Evolutionary conservation across 2,888 invertebrate genomes (phyloP), one percentile per base, ranked within the genome.

Genomic region (Sepiola atlantica): DNA sequence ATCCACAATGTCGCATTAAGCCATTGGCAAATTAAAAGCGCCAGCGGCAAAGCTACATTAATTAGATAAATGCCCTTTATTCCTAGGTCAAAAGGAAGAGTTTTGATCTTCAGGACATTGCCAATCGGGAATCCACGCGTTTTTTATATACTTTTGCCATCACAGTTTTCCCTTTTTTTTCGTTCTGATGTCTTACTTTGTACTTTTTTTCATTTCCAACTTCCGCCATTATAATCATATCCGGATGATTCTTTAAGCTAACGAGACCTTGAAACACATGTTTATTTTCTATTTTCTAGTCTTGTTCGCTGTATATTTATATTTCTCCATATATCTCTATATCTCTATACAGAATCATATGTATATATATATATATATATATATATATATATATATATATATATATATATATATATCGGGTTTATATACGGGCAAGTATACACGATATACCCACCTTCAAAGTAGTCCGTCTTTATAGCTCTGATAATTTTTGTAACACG

Each of bases 61-160:
- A 77, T 77, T 77, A 77, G 77, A 77, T 77, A 77, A 77, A 32
- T n/a, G 77, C 77, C 32, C n/a, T 77, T 77, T 77, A 77, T 77
- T n/a, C 77, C 32, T 16, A 16, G n/a, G 77, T n/a, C 77, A 77
- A 77, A 77, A 77, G n/a, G 77, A 77, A 77, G 77, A n/a, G n/a
- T 77, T 77, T 77, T 77, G n/a, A 77, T 77, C 77, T 77, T n/a
- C 77, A 77, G 77, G 77, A 77, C 77, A 77, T 77, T 77, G 77
- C 32, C 77, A 77, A 77, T 77, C 77, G 77, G n/a, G 16, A 32
- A 77, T n/a, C n/a, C 0, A 77, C 16, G 1, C 10, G n/a, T 16
- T 28, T n/a, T 77, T 77, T 14, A 77, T 28, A n/a, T 77, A 28
- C 8, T 45, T 45, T 45, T 45, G 8, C 45, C 45, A 45, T 45